A percentile compares a stretch with the other conserved stretches of the same genome.
These are phyloP conservation scores for Pterophyllum scalare DNA, from an alignment of 2,113 vertebrate species.

Conservation along the genomic window DNA sequence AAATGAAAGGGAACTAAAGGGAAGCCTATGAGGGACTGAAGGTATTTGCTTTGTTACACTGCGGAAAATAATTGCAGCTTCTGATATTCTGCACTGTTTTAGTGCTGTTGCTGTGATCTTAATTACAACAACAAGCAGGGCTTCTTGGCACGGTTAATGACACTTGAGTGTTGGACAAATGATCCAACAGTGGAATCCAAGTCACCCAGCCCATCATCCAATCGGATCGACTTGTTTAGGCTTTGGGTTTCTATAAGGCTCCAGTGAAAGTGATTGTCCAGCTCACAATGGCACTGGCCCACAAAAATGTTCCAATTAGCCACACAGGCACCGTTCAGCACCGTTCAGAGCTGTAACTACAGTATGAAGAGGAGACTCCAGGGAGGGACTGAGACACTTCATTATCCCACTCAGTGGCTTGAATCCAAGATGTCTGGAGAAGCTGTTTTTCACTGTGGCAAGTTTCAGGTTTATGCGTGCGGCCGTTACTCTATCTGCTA, in stretches of 20 bases:
- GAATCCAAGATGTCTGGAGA: conserved; percentile 20
- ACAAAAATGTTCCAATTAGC: conserved; percentile 37
- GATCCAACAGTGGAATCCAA: conserved; percentile 25
- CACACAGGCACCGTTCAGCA: neutral
- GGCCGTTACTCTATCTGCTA: conserved; percentile 47
- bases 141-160: conserved; percentile 22
- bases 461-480: conserved; percentile 13
- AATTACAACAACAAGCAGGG: conserved; percentile 8
- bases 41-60: neutral
- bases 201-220: conserved; percentile 26
- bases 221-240: conserved; percentile 20
- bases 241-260: neutral
- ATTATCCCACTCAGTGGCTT: conserved; percentile 23
- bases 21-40: neutral
- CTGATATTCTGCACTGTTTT: neutral
- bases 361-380: neutral
- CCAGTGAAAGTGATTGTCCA: neutral
- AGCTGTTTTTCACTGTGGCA: conserved; percentile 28
- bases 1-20: neutral
- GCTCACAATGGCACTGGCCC: conserved; percentile 8
- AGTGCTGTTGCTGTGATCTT: neutral
- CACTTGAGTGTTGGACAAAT: conserved; percentile 12
- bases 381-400: conserved; percentile 7
- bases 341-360: neutral
- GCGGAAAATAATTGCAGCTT: neutral